phyloP scores from a whole-genome alignment of 2,888 invertebrate genomes.

The Lepas anatifera region DNA sequence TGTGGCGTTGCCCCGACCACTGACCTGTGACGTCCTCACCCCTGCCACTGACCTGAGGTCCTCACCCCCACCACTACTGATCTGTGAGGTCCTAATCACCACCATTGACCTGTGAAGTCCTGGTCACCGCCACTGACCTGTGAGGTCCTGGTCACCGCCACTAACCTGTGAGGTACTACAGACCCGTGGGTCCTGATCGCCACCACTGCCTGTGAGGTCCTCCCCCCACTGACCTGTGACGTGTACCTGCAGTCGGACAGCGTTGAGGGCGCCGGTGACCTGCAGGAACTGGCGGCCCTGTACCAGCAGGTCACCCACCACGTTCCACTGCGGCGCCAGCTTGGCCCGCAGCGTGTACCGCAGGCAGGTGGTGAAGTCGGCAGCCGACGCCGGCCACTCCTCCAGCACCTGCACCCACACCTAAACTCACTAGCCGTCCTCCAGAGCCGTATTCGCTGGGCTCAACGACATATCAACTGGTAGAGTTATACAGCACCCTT shows the following conservation, averaged over 20 bases:
- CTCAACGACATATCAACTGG: too few species aligned
- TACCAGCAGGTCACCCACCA: conserved; percentile 29
- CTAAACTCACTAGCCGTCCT: too few species aligned
- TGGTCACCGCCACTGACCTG: too few species aligned
- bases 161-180: not conserved
- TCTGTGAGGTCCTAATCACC: too few species aligned
- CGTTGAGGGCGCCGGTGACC: conserved; percentile 25
- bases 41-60: not conserved
- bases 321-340: conserved; percentile 33
- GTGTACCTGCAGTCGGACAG: conserved; percentile 29
- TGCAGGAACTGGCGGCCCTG: conserved; percentile 30
- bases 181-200: not conserved
- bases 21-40: not conserved
- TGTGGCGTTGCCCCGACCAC: not conserved
- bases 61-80: too few species aligned
- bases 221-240: conserved; percentile 25
- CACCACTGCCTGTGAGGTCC: not conserved
- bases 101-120: too few species aligned
- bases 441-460: too few species aligned
- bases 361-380: conserved; percentile 31
- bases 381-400: conserved; percentile 15
- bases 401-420: conserved; percentile 5
- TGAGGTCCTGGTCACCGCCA: not conserved
- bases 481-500: too few species aligned
- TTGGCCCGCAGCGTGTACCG: conserved; percentile 31